Base-by-base conservation (phyloP, 2,113 vertebrate species). In the Cinclus mexicanus region DNA sequence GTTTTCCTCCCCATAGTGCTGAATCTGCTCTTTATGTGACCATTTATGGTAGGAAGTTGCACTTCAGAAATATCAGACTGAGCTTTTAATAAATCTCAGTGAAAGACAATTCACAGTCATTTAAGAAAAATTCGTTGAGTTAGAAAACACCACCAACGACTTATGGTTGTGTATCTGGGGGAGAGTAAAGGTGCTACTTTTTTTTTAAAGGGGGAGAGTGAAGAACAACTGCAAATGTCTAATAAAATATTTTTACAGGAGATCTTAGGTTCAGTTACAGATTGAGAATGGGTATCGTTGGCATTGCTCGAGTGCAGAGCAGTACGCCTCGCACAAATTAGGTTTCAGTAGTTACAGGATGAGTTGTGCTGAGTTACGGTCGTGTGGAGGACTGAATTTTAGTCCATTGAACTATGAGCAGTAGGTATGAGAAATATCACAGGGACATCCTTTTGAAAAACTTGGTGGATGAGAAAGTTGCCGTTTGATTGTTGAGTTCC, bases 61-160 rank as follows among this genome's bases (percentile, higher is more conserved):
- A 93, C 75, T 92, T 93, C 63, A 94, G 87, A 91, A 95, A 95
- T 83, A 93, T 0, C 63, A 57, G 69, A 78, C 57, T 0, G 12
- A 96, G 78, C 25, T 76, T 95, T 93, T 96, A 94, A 78, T 96
- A 67, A 94, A 96, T 97, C 94, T 95, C 79, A 31, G 79, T 95
- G 96, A 93, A 95, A 96, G 88, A 92, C 63, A 83, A 71, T 53
- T 95, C 87, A 94, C 83, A 97, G 95, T 97, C 97, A 97, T 97
- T 96, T 97, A 72, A 93, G 95, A 92, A 96, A 90, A 94, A 96
- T 76, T 91, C 95, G 95, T 96, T 97, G 87, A 95, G 87, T 95
- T 93, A 97, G 90, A 84, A 82, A 86, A 94, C 64, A 90, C 95
- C 91, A 97, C 94, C 83, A 95, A 96, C 71, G 80, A 93, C 82